Evolutionary conservation across 1,140 invertebrate genomes (phyloP).

Genomic region (Steinernema khuongi): DNA sequence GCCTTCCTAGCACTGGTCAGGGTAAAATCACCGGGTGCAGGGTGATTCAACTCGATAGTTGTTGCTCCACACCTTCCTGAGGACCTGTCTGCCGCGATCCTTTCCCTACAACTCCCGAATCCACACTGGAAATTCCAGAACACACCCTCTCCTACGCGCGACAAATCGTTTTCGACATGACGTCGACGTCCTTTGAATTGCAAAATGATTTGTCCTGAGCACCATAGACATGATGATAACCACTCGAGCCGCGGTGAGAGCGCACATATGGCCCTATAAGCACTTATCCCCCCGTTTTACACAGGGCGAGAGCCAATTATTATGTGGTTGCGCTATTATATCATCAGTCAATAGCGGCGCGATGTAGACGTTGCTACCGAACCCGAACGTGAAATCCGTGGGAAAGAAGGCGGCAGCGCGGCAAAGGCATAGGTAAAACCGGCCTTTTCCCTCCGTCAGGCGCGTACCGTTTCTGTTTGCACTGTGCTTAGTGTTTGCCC

Average conservation of each 20-base stretch:
- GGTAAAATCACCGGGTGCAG: no score
- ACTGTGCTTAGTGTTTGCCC: neutral
- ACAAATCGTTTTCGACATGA: neutral
- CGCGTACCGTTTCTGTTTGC: neutral
- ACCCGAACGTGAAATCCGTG: neutral
- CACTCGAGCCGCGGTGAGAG: neutral
- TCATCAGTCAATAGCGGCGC: conserved; percentile 2
- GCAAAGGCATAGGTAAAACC: neutral
- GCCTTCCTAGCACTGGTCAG: no score
- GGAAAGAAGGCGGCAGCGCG: neutral
- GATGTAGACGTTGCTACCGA: neutral
- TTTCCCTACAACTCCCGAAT: no score
- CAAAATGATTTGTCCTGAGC: neutral
- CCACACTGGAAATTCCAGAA: neutral
- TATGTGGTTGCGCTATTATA: conserved; percentile 14
- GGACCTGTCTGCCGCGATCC: no score
- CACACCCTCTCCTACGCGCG: neutral
- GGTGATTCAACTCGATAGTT: no score
- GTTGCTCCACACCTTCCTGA: no score
- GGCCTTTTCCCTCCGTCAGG: neutral
- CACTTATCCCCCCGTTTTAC: conserved; percentile 13
- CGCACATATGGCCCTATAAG: neutral
- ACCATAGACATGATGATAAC: neutral
- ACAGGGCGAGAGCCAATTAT: conserved; percentile 15
- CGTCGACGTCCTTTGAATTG: neutral